Evolutionary conservation across 2,888 invertebrate genomes (phyloP).

Genomic region (Torymus texanus): DNA sequence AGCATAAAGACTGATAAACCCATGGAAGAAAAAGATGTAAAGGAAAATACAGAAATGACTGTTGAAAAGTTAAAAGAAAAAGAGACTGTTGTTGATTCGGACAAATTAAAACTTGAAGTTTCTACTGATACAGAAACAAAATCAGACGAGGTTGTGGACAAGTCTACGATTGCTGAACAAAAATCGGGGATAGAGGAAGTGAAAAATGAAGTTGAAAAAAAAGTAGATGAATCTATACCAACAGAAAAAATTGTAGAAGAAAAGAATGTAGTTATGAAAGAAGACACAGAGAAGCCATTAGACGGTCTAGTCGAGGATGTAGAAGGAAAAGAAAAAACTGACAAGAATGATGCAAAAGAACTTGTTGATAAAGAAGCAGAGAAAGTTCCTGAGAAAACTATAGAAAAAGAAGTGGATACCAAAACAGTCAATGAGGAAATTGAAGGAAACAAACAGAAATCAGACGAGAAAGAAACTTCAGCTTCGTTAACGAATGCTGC

Average conservation of each 20-base stretch:
- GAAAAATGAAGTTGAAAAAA: constrained; percentile 46
- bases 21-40: constrained; percentile 54
- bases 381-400: constrained; percentile 39
- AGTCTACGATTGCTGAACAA: not conserved
- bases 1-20: constrained; percentile 54
- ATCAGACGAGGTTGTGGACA: constrained; percentile 23
- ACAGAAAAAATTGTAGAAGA: constrained; percentile 53
- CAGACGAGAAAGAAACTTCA: constrained; percentile 50
- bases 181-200: constrained; percentile 48
- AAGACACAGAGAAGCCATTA: constrained; percentile 66
- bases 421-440: constrained; percentile 51
- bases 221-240: constrained; percentile 53
- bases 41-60: constrained; percentile 44
- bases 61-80: constrained; percentile 47
- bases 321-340: constrained; percentile 43
- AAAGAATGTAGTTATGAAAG: constrained; percentile 52
- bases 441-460: constrained; percentile 54
- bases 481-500: constrained; percentile 39
- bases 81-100: constrained; percentile 55
- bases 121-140: constrained; percentile 58
- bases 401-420: constrained; percentile 5
- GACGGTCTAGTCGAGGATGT: constrained; percentile 22
- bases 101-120: constrained; percentile 55
- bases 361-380: constrained; percentile 49
- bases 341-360: constrained; percentile 36